Base-by-base conservation (phyloP, 2,888 invertebrate species). In the Scaptomyza reducta region DNA sequence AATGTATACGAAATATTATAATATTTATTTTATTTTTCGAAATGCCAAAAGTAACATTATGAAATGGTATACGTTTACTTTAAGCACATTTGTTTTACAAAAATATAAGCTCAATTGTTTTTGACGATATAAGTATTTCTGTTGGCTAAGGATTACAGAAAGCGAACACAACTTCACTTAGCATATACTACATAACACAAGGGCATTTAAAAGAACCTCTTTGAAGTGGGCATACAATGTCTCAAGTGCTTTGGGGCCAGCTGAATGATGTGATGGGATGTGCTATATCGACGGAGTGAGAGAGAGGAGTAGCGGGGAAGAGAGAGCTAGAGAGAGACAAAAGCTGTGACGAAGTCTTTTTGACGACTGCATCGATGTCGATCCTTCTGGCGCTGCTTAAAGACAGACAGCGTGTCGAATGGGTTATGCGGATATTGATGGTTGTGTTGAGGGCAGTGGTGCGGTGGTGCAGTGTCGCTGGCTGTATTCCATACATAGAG, bases 371-470 rank as follows among this genome's bases (percentile, higher is more conserved):
- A 72, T 82, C 77, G 71, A 68, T 75, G 79, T 71, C 80, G 84
- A 82, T 88, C 82, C 88, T 82, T 75, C 63, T 55, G 74, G 59
- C 59, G 79, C 69, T 70, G 88, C 68, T 70, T 65, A 73, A 74
- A 88, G 87, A 87, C 78, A 88, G 87, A 87, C 83, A 83, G 87
- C 85, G 82, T 87, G 81, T 77, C 83, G 89, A 88, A 87, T 88
- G 84, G 65, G 50, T 59, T 68, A 59, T 64, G 62, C 54, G 49
- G 50, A 63, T 46, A 16, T 40, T 40, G 55, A 18, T 55, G 50
- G 57, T 18, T 22, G 22, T 10, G 18, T 18, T 33, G 2, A 27
- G 53, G 61, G 41, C 33, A 50, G 38, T 38, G 46, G 27, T 27
- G 58, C 9, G 7, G 14, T 38, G 38, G 4, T 14, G 35, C 35